Conservation (phyloP, 2,113 vertebrate genomes). For the Eolophus roseicapilla region DNA sequence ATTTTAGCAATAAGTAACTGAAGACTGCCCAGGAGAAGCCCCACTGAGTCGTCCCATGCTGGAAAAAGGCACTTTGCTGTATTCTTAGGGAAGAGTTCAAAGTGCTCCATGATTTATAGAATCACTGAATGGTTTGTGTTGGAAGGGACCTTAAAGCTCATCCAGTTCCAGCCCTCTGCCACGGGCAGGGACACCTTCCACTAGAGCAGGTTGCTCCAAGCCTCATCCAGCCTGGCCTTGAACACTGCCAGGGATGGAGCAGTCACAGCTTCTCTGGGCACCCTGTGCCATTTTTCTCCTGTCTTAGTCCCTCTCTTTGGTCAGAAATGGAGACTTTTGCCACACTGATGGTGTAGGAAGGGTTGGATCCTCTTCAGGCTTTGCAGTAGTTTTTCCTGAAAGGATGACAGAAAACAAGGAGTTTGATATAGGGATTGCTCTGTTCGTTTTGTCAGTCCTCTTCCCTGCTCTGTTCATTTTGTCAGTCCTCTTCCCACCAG, state of each 20-base stretch:
- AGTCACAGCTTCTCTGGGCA: neutral
- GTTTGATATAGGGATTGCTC: neutral
- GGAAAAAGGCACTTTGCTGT: neutral
- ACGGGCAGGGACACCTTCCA: neutral
- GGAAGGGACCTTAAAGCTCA: neutral
- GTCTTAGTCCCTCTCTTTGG: neutral
- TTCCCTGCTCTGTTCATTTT: neutral
- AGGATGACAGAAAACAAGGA: neutral
- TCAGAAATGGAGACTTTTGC: neutral
- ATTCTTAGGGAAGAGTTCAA: neutral
- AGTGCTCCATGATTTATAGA: neutral
- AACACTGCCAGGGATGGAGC: neutral
- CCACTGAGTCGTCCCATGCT: accelerated
- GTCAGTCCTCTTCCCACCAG: neutral
- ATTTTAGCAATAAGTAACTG: neutral
- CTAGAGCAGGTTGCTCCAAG: neutral
- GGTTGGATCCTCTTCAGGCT: neutral
- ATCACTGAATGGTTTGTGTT: neutral
- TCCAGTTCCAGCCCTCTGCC: neutral
- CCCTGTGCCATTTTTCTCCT: neutral
- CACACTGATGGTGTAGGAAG: accelerated
- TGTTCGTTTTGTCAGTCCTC: neutral
- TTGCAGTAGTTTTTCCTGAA: neutral
- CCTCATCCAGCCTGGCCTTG: neutral
- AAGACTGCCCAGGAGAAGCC: neutral